These are phyloP conservation scores for Bombus terrestris DNA, from an alignment of 1,140 invertebrate species.

Conservation along the genomic window DNA sequence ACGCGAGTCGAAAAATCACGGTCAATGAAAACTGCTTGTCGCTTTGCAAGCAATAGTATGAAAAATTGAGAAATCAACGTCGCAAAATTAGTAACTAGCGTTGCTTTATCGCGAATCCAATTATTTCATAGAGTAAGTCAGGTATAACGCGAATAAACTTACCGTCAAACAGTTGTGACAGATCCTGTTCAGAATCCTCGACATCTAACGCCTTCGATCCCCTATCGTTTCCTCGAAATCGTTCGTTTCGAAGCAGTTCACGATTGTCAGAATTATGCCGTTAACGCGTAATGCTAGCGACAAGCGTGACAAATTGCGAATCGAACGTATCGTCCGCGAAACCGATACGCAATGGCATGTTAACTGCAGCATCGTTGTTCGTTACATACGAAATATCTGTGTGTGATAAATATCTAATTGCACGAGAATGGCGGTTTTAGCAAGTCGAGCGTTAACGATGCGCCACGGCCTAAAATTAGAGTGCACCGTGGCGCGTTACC, in stretches of 20 bases:
- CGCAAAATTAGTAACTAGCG: background rate
- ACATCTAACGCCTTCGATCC: constrained; percentile 1
- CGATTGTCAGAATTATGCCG: background rate
- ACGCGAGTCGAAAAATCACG: background rate
- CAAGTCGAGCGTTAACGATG: constrained; percentile 22
- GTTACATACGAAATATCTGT: too few relatives aligned
- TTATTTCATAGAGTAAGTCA: constrained; percentile 45
- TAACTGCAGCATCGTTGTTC: too few relatives aligned
- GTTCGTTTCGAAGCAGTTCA: constrained; percentile 38
- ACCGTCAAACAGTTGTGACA: constrained; percentile 39
- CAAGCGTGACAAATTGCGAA: too few relatives aligned
- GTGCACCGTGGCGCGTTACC: background rate
- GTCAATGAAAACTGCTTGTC: constrained; percentile 10
- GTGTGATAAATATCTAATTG: background rate
- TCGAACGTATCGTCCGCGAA: background rate
- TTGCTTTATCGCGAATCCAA: constrained; percentile 38
- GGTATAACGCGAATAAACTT: constrained; percentile 31
- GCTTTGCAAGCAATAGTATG: background rate
- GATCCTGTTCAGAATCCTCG: constrained; percentile 14
- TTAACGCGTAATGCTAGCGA: background rate
- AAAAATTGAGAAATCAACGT: constrained; percentile 17
- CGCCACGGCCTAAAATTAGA: constrained; percentile 6
- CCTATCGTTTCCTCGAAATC: constrained; percentile 35
- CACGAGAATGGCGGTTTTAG: constrained; percentile 7
- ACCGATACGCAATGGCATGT: background rate